Percentiles rank a stretch among this genome's conserved stretches.
Evolutionary conservation across 2,113 vertebrate genomes (phyloP).

Genomic region (Daboia siamensis): DNA sequence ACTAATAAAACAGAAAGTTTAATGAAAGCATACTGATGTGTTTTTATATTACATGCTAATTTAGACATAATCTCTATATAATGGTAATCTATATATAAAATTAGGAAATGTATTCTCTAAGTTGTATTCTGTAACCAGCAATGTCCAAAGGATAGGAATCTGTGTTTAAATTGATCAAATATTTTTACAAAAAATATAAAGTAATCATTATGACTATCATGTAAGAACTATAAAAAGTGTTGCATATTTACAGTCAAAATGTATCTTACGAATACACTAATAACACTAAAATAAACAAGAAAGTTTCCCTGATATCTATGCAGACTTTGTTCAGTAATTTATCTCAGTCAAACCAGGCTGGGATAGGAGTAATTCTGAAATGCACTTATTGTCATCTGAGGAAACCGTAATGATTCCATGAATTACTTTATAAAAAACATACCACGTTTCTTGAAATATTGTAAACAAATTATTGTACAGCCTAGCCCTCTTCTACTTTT

Average conservation of each 20-base stretch:
- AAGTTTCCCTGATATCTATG: not conserved
- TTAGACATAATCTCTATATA: not conserved
- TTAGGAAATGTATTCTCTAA: not conserved
- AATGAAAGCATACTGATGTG: not conserved
- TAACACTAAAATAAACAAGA: not conserved
- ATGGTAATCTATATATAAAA: not conserved
- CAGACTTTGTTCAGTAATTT: slow-evolving; percentile 18
- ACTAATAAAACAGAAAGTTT: not conserved
- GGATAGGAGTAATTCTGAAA: not conserved
- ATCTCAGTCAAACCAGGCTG: not conserved
- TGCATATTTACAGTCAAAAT: slow-evolving; percentile 31
- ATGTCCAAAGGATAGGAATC: not conserved
- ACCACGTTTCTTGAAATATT: slow-evolving; percentile 38
- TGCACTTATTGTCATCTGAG: not conserved
- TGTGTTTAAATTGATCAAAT: not conserved
- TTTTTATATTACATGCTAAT: not conserved
- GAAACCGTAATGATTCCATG: slow-evolving; percentile 39
- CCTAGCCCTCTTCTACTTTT: not conserved
- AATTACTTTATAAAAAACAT: slow-evolving; percentile 42
- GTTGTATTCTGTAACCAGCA: not conserved
- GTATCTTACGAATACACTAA: slow-evolving; percentile 27
- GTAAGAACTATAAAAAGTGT: slow-evolving; percentile 18
- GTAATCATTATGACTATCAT: not conserved
- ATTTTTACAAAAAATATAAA: not conserved
- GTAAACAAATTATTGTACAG: slow-evolving; percentile 40